Conservation (phyloP, 2,797 vertebrate species). For the Petrocephalus schoutedeni region DNA sequence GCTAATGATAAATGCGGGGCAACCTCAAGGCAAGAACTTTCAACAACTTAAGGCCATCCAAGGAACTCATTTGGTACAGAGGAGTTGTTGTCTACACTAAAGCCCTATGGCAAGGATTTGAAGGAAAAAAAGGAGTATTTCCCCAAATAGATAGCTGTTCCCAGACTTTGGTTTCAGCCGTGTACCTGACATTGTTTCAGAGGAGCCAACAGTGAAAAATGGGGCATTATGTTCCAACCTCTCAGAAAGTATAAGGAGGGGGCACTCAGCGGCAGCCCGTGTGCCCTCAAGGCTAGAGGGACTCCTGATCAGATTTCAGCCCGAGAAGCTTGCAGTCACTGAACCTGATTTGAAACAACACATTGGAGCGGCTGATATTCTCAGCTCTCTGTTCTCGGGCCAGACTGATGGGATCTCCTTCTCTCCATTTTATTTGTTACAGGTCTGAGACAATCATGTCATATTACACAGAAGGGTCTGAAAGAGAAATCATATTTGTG, state of each 20-base stretch:
- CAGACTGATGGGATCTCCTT: not conserved
- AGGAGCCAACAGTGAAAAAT: slow-evolving; percentile 35
- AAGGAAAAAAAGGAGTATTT: not conserved
- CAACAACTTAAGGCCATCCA: slow-evolving; percentile 6
- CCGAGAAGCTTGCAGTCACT: slow-evolving; percentile 20
- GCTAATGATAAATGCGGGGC: slow-evolving; percentile 28
- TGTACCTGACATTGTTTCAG: slow-evolving; percentile 36
- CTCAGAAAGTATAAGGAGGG: slow-evolving; percentile 35
- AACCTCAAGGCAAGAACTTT: not conserved
- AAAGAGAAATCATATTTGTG: not conserved
- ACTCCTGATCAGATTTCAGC: slow-evolving; percentile 45
- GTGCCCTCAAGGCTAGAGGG: slow-evolving; percentile 37
- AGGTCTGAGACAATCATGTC: not conserved
- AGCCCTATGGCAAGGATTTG: slow-evolving; percentile 21
- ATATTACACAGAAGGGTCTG: not conserved
- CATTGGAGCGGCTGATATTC: slow-evolving; percentile 34
- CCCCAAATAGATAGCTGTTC: slow-evolving; percentile 18
- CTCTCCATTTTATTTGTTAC: not conserved
- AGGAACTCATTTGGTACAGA: not conserved
- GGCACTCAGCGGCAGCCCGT: slow-evolving; percentile 38
- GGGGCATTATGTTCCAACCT: slow-evolving; percentile 37
- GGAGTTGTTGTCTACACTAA: slow-evolving; percentile 22
- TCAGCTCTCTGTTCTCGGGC: not conserved
- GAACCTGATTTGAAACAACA: slow-evolving; percentile 36
- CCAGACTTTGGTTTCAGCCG: slow-evolving; percentile 37